These are phyloP conservation scores for Meloidogyne hapla DNA, from an alignment of 1,140 invertebrate species.

Conservation along the genomic window DNA sequence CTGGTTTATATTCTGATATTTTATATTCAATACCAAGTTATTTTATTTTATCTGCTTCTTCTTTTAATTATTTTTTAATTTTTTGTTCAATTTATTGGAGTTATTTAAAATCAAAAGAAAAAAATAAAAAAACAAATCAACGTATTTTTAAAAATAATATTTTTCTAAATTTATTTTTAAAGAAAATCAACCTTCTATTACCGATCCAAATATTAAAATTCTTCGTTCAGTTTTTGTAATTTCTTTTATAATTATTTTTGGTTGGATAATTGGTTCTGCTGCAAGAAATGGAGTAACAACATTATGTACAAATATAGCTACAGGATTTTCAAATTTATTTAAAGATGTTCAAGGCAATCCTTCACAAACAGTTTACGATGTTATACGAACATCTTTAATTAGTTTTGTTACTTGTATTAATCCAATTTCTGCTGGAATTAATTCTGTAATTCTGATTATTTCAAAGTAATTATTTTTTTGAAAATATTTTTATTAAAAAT, in stretches of 20 bases:
- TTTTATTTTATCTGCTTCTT: constrained; percentile 1
- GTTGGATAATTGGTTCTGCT: constrained; percentile 15
- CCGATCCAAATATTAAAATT: not conserved
- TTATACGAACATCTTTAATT: not conserved
- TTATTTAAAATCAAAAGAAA: constrained; percentile 18
- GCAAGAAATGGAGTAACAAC: constrained; percentile 1
- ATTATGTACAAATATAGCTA: not conserved
- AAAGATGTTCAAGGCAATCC: not conserved
- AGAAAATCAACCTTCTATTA: not conserved
- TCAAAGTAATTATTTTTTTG: not conserved
- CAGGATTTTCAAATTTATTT: not conserved
- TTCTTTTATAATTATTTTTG: constrained; percentile 6
- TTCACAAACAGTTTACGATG: not conserved
- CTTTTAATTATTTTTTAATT: constrained; percentile 13
- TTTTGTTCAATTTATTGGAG: constrained; percentile 18
- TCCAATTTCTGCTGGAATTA: constrained; percentile 6
- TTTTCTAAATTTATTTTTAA: no score
- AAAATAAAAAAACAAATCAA: not conserved
- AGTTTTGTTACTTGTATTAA: constrained; percentile 6
- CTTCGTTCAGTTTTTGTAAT: constrained; percentile 18
- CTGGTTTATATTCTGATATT: constrained; percentile 22
- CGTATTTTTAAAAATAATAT: no score
- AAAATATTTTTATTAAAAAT: not conserved
- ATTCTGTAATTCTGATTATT: constrained; percentile 4
- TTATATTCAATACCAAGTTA: not conserved